Evolutionary conservation across 2,113 vertebrate species (phyloP).

Genomic region (Lepus timidus): DNA sequence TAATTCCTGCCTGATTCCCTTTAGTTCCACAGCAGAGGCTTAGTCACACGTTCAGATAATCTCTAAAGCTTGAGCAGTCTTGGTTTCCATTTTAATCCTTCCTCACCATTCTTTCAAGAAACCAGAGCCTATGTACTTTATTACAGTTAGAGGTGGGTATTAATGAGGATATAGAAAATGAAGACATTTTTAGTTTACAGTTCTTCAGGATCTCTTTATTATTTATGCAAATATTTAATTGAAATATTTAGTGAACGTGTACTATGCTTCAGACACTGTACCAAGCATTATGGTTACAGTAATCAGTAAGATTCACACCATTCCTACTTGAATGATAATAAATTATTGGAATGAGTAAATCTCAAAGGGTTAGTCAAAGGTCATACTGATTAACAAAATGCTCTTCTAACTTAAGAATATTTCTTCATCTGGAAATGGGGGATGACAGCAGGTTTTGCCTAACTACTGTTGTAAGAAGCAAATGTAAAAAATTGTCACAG

Average conservation of each 20-base stretch:
- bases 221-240: not conserved
- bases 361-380: slow-evolving; percentile 4
- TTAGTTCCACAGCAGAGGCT: slow-evolving; percentile 11
- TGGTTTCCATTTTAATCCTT: not conserved
- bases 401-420: not conserved
- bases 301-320: not conserved
- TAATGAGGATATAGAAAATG: not conserved
- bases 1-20: slow-evolving; percentile 44
- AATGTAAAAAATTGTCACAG: not conserved
- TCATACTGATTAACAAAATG: not conserved
- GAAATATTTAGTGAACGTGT: not conserved
- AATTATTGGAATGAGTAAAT: not conserved
- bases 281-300: not conserved
- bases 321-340: slow-evolving; percentile 13
- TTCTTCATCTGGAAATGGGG: not conserved
- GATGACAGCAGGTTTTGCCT: not conserved
- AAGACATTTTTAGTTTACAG: not conserved
- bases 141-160: not conserved
- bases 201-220: slow-evolving; percentile 1
- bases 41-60: slow-evolving; percentile 49
- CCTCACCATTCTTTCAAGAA: not conserved
- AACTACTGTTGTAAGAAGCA: not conserved
- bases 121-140: not conserved
- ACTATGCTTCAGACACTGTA: not conserved
- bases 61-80: slow-evolving; percentile 18